A percentile compares a stretch with the other conserved stretches of the same genome.
phyloP scores from a whole-genome alignment of 2,113 vertebrate genomes.

The Deroptyus accipitrinus region DNA sequence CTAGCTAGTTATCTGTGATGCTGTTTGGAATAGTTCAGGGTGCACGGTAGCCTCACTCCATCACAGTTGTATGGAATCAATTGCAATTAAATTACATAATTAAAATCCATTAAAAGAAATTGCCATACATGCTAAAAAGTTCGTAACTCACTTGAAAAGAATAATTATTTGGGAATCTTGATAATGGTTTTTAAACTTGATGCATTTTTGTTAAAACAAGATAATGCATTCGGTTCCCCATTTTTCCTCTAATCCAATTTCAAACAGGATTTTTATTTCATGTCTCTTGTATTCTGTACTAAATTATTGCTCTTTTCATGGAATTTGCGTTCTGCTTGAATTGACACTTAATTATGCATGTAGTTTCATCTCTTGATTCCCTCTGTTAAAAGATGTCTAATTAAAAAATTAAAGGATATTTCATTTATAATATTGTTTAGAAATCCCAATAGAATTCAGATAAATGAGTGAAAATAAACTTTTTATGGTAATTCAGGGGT shows the following conservation, averaged over 20 bases:
- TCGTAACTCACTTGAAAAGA: constrained; percentile 7
- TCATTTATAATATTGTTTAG: not conserved
- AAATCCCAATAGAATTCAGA: not conserved
- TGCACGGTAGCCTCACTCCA: not conserved
- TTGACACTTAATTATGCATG: not conserved
- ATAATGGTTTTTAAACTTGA: constrained; percentile 16
- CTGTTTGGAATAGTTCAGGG: not conserved
- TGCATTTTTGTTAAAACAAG: constrained; percentile 13
- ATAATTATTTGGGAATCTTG: not conserved
- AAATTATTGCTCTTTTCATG: not conserved
- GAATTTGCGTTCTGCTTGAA: not conserved
- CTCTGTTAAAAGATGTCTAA: not conserved
- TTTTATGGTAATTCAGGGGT: not conserved
- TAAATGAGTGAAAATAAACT: not conserved
- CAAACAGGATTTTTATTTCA: not conserved
- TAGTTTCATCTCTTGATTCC: not conserved
- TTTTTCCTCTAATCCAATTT: not conserved
- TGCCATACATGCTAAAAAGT: not conserved
- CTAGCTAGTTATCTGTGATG: not conserved
- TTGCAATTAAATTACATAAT: not conserved
- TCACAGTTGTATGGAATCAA: constrained; percentile 10
- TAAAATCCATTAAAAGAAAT: not conserved
- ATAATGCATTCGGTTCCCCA: not conserved
- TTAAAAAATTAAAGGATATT: not conserved
- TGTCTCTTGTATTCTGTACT: not conserved